Percentiles rank a stretch among this genome's conserved stretches.
These are phyloP conservation scores for Alexandromys oeconomus DNA, from an alignment of 2,797 vertebrate genomes.

Conservation along the genomic window DNA sequence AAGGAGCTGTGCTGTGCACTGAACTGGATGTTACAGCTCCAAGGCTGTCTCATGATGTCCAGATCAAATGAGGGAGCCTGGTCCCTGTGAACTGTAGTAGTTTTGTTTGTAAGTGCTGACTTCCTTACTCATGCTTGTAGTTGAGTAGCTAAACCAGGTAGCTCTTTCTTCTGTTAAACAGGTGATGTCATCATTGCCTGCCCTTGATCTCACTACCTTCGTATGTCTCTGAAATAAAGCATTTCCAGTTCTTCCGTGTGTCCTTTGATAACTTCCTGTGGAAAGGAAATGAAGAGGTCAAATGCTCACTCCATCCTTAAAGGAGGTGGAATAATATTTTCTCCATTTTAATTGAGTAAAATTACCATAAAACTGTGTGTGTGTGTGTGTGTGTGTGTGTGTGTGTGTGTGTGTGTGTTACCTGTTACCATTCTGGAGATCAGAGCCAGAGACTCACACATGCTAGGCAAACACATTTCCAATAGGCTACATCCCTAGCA, in stretches of 20 bases:
- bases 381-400: background rate
- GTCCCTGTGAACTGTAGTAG: constrained; percentile 16
- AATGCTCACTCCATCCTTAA: background rate
- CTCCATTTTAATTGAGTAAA: background rate
- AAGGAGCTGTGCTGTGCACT: background rate
- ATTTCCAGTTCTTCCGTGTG: constrained; percentile 16
- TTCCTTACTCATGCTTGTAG: constrained; percentile 1
- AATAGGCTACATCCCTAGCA: background rate
- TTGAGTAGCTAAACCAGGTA: constrained; percentile 29
- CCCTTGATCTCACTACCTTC: constrained; percentile 47
- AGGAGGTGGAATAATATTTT: background rate
- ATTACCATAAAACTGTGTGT: background rate
- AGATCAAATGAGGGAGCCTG: constrained; percentile 1
- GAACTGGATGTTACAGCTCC: background rate
- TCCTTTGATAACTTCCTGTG: background rate
- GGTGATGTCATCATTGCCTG: background rate
- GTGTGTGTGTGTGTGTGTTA: background rate
- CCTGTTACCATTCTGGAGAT: background rate
- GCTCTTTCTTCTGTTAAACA: background rate
- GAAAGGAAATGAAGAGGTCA: background rate
- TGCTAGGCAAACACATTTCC: background rate
- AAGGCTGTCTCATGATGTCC: background rate
- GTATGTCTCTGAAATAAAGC: constrained; percentile 77
- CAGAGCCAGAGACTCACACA: background rate
- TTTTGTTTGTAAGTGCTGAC: background rate